These are phyloP conservation scores for Agrilus biguttatus DNA, from an alignment of 2,888 invertebrate genomes.

Conservation along the genomic window DNA sequence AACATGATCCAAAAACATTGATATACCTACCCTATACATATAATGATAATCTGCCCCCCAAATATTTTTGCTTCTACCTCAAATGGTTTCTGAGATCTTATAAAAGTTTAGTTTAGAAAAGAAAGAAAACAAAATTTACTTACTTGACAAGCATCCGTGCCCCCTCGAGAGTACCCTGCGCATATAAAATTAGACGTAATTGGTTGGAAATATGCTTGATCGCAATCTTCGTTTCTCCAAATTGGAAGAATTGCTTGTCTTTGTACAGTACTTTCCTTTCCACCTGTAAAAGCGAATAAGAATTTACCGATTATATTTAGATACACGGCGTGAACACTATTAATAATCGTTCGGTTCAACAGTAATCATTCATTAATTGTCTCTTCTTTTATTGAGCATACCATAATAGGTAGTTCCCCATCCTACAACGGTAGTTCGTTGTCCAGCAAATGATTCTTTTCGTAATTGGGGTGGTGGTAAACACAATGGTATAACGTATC, in stretches of 20 bases:
- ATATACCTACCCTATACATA: no score
- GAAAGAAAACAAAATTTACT: slow-evolving; percentile 1
- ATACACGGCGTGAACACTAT: neutral
- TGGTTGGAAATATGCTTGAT: slow-evolving; percentile 82
- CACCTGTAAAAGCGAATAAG: slow-evolving; percentile 35
- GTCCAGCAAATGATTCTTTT: slow-evolving; percentile 52
- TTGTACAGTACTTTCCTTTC: slow-evolving; percentile 74
- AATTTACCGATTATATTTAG: neutral
- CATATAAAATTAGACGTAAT: slow-evolving; percentile 83
- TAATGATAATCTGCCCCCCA: no score
- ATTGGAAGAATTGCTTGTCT: slow-evolving; percentile 74
- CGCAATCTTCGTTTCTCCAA: slow-evolving; percentile 82
- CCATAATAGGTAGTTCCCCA: slow-evolving; percentile 86
- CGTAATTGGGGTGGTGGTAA: slow-evolving; percentile 49
- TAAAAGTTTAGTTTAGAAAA: neutral
- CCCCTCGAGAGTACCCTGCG: slow-evolving; percentile 78
- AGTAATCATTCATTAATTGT: no score
- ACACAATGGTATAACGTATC: slow-evolving; percentile 79
- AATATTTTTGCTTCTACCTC: no score
- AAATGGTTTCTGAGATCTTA: neutral
- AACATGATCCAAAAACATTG: no score
- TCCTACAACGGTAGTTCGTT: slow-evolving; percentile 75
- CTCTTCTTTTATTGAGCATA: slow-evolving; percentile 15
- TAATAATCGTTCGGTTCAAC: neutral
- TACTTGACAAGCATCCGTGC: slow-evolving; percentile 87